phyloP scores from a whole-genome alignment of 1,140 invertebrate species.

The Forficula auricularia region DNA sequence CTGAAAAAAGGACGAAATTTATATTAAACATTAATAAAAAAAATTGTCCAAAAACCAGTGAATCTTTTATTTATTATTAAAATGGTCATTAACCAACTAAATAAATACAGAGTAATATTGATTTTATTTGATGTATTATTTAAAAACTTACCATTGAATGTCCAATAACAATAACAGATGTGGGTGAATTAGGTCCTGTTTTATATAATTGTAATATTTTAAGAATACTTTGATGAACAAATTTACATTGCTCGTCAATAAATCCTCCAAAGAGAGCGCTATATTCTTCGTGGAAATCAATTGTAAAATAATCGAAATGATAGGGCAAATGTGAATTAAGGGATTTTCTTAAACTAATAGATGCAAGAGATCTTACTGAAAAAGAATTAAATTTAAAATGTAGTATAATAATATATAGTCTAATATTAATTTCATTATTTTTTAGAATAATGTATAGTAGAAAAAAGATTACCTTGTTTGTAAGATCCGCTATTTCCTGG shows the following conservation, averaged over 20 bases:
- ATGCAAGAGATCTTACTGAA: slow-evolving; percentile 68
- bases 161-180: slow-evolving; percentile 59
- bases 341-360: slow-evolving; percentile 66
- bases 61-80: no score
- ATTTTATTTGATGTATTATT: no score
- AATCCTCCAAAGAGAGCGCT: slow-evolving; percentile 61
- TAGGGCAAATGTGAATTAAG: slow-evolving; percentile 35
- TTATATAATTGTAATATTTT: slow-evolving; percentile 58
- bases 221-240: slow-evolving; percentile 51
- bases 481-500: slow-evolving; percentile 84
- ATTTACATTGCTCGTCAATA: slow-evolving; percentile 56
- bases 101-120: no score
- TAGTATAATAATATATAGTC: not conserved
- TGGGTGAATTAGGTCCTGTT: slow-evolving; percentile 27
- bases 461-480: slow-evolving; percentile 48
- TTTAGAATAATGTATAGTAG: no score
- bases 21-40: no score
- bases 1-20: no score
- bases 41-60: no score
- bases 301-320: slow-evolving; percentile 79
- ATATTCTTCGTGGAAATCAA: slow-evolving; percentile 66
- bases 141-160: slow-evolving; percentile 71
- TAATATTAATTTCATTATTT: not conserved
- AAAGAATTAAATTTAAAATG: slow-evolving; percentile 5
- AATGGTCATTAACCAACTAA: no score